phyloP scores from a whole-genome alignment of 2,113 vertebrate genomes.

The Rhinolophus ferrumequinum region DNA sequence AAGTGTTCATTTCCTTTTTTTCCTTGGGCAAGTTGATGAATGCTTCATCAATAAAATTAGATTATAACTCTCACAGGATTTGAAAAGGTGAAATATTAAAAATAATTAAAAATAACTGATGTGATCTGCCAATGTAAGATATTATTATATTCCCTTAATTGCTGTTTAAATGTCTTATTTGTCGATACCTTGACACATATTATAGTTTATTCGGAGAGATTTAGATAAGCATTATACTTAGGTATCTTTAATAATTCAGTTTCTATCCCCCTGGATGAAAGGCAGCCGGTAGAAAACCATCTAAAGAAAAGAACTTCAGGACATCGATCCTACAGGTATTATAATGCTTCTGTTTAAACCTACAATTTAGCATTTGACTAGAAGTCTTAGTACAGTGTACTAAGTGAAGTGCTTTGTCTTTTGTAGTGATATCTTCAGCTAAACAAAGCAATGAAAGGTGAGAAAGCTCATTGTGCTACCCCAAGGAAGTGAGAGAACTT shows the following conservation, averaged over 20 bases:
- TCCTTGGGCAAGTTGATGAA: not conserved
- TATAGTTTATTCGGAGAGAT: not conserved
- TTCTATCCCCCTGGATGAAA: not conserved
- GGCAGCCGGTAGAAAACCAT: not conserved
- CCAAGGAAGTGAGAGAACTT: constrained; percentile 56
- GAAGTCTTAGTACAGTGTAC: constrained; percentile 39
- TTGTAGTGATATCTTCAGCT: constrained; percentile 66
- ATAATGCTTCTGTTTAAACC: not conserved
- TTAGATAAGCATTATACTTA: not conserved
- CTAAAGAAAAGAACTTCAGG: not conserved
- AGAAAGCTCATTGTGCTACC: not conserved
- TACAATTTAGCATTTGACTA: constrained; percentile 54
- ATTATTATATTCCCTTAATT: not conserved
- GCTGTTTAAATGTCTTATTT: not conserved
- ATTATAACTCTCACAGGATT: not conserved
- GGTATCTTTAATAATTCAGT: not conserved
- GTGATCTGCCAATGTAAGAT: not conserved
- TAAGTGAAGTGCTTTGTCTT: constrained; percentile 67
- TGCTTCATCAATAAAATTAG: not conserved
- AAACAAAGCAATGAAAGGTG: constrained; percentile 52
- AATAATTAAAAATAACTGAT: not conserved
- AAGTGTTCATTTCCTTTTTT: constrained; percentile 9
- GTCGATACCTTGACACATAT: not conserved
- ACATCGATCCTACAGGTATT: not conserved
- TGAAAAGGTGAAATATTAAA: not conserved